A percentile compares a stretch with the other conserved stretches of the same genome.
Evolutionary conservation across 2,113 vertebrate species (phyloP).

Genomic region (Malurus cyaneus): DNA sequence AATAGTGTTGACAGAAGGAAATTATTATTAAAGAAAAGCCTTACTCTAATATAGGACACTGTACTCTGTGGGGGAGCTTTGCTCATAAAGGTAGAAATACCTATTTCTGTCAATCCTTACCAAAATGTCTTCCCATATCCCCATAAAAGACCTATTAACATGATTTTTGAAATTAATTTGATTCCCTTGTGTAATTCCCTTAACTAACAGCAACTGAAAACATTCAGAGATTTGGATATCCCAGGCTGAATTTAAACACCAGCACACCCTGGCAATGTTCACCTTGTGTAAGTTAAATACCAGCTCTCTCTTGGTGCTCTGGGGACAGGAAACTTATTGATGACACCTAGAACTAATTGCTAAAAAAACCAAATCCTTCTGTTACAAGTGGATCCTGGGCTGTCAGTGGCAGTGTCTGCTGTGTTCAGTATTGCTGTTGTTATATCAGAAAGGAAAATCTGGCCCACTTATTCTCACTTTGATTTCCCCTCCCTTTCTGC

Average conservation of each 20-base stretch:
- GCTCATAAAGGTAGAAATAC: background rate
- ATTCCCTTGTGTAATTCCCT: background rate
- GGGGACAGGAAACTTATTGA: background rate
- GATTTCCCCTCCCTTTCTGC: background rate
- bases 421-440: background rate
- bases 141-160: background rate
- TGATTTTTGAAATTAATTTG: background rate
- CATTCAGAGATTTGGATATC: background rate
- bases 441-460: background rate
- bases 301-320: background rate
- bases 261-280: background rate
- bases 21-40: background rate
- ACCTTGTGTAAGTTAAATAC: accelerated
- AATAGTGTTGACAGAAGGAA: background rate
- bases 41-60: background rate
- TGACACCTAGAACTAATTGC: background rate
- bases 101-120: background rate
- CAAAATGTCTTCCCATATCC: background rate
- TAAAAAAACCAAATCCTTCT: background rate
- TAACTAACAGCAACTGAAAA: background rate
- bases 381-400: background rate
- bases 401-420: background rate
- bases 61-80: background rate
- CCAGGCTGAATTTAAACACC: background rate
- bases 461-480: accelerated